A percentile compares a stretch with the other conserved stretches of the same genome.
Conservation (phyloP, 2,797 vertebrate species). For the Borostomias antarcticus region DNA sequence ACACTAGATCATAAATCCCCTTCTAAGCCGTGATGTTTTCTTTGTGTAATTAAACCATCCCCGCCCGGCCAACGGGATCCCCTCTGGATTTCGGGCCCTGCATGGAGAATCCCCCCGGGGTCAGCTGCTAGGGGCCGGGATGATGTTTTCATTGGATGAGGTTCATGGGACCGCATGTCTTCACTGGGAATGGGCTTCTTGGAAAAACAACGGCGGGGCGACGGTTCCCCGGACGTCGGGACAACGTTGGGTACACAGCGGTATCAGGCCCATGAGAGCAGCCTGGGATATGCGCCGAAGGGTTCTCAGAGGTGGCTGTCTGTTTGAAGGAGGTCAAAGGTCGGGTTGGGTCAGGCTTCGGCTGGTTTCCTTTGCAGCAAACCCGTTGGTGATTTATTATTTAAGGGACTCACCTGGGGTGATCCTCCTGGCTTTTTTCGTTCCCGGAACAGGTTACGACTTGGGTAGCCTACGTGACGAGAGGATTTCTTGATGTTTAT, state of each 20-base stretch:
- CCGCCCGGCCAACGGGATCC: slow-evolving; percentile 46
- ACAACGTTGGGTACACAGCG: slow-evolving; percentile 30
- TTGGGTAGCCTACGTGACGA: slow-evolving; percentile 2
- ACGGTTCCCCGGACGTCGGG: slow-evolving; percentile 35
- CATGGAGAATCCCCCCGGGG: slow-evolving; percentile 60
- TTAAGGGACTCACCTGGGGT: slow-evolving; percentile 27
- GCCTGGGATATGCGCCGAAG: slow-evolving; percentile 34
- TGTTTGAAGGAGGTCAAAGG: slow-evolving; percentile 38
- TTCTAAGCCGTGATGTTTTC: slow-evolving; percentile 54
- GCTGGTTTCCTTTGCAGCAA: slow-evolving; percentile 28
- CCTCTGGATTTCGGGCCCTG: slow-evolving; percentile 58
- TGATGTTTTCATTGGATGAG: slow-evolving; percentile 74
- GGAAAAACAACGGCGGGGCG: slow-evolving; percentile 17
- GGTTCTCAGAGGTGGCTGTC: slow-evolving; percentile 34
- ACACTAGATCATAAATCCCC: slow-evolving; percentile 17
- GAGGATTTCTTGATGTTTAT: slow-evolving; percentile 26
- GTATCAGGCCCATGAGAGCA: slow-evolving; percentile 22
- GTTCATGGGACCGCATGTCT: slow-evolving; percentile 70
- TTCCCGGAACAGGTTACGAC: slow-evolving; percentile 26
- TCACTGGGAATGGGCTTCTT: slow-evolving; percentile 58
- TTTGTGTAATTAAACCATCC: slow-evolving; percentile 70
- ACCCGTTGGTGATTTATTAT: slow-evolving; percentile 51
- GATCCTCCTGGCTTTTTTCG: background rate
- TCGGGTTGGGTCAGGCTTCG: slow-evolving; percentile 38
- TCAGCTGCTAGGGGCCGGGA: slow-evolving; percentile 55